A percentile compares a stretch with the other conserved stretches of the same genome.
These are phyloP conservation scores for Calyptomena viridis DNA, from an alignment of 2,113 vertebrate species.

Conservation along the genomic window DNA sequence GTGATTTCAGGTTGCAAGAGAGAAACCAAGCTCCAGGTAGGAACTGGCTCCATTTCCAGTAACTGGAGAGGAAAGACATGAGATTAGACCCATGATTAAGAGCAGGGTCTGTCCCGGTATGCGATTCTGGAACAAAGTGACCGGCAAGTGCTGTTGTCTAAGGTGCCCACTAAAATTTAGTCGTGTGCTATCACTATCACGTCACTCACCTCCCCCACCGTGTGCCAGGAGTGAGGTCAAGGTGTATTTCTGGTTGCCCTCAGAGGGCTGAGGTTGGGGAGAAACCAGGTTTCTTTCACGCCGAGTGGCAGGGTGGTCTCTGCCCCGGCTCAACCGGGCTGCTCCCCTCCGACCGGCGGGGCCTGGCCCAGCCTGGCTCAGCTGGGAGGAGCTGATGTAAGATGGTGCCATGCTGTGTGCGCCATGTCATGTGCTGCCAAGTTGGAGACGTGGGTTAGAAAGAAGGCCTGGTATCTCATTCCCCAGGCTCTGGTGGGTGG, in stretches of 20 bases:
- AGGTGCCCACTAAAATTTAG: slow-evolving; percentile 62
- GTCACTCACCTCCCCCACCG: slow-evolving; percentile 48
- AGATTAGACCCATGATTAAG: not conserved
- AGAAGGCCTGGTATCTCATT: slow-evolving; percentile 67
- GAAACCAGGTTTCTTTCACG: not conserved
- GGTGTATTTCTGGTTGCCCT: slow-evolving; percentile 49
- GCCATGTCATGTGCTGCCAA: slow-evolving; percentile 68
- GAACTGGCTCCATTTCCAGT: not conserved
- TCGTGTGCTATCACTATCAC: slow-evolving; percentile 7
- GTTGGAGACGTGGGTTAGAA: slow-evolving; percentile 73
- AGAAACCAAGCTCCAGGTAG: slow-evolving; percentile 24
- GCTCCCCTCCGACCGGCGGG: not conserved
- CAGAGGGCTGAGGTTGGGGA: not conserved
- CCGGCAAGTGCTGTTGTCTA: slow-evolving; percentile 59
- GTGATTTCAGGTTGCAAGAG: not conserved
- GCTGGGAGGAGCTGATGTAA: slow-evolving; percentile 39
- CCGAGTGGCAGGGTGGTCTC: not conserved
- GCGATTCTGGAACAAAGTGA: slow-evolving; percentile 39
- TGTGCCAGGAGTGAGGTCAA: slow-evolving; percentile 68
- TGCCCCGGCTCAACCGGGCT: not conserved
- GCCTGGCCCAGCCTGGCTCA: slow-evolving; percentile 32
- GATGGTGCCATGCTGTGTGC: slow-evolving; percentile 70
- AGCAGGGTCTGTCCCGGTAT: slow-evolving; percentile 27
- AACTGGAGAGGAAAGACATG: slow-evolving; percentile 45
- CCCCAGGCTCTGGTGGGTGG: slow-evolving; percentile 67